phyloP scores from a whole-genome alignment of 2,113 vertebrate species.

The Pandion haliaetus region DNA sequence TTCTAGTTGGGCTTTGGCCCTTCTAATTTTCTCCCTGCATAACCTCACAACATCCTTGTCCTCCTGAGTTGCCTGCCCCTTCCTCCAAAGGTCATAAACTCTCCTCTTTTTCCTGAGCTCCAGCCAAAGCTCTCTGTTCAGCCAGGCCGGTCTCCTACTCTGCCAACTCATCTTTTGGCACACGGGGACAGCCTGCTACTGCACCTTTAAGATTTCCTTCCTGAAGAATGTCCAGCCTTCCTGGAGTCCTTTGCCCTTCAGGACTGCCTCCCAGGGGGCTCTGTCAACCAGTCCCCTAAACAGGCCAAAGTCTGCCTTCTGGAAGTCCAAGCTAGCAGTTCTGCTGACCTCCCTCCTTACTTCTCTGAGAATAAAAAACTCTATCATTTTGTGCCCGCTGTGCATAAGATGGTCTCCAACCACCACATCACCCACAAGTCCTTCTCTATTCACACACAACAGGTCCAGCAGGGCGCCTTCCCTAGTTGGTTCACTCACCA shows the following conservation, averaged over 20 bases:
- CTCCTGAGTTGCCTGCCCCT: not conserved
- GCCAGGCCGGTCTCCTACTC: not conserved
- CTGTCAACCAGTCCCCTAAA: not conserved
- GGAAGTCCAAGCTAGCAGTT: not conserved
- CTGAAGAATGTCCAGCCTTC: not conserved
- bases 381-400: not conserved
- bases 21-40: not conserved
- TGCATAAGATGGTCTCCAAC: not conserved
- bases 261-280: not conserved
- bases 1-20: not conserved
- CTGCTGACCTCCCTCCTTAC: not conserved
- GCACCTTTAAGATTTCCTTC: not conserved
- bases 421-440: not conserved
- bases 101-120: too few species aligned
- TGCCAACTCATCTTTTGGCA: rapidly evolving
- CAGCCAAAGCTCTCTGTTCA: not conserved
- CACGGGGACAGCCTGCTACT: not conserved
- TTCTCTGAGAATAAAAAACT: not conserved
- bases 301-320: not conserved
- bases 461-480: not conserved
- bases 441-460: not conserved
- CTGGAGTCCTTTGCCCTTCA: not conserved
- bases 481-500: not conserved
- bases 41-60: not conserved
- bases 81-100: not conserved